These are phyloP conservation scores for Polypedilum vanderplanki DNA, from an alignment of 1,140 invertebrate species.

Conservation along the genomic window DNA sequence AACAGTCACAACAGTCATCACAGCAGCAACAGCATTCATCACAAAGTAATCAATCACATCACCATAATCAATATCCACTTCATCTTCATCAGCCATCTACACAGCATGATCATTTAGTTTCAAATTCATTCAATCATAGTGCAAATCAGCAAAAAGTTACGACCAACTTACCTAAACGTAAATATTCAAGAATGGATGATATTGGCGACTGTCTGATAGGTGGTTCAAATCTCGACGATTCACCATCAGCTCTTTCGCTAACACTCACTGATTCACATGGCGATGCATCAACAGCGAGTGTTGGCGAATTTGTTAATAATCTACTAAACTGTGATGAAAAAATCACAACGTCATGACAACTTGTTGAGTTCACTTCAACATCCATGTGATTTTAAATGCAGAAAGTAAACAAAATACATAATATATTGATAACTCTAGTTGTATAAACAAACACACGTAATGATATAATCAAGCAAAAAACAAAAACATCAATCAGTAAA, in stretches of 20 bases:
- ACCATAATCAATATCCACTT: slow-evolving; percentile 14
- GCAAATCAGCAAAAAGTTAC: not conserved
- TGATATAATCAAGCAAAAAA: not conserved
- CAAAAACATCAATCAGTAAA: not conserved
- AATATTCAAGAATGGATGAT: slow-evolving; percentile 35
- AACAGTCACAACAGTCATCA: too few species aligned
- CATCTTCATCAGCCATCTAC: not conserved
- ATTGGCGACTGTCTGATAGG: slow-evolving; percentile 43
- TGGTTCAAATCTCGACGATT: slow-evolving; percentile 33
- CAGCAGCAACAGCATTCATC: too few species aligned
- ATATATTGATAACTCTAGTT: not conserved
- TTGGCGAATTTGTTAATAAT: slow-evolving; percentile 24
- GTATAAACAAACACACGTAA: not conserved
- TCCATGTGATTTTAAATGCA: slow-evolving; percentile 8
- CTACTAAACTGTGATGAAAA: slow-evolving; percentile 17
- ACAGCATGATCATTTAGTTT: not conserved
- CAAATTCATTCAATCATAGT: not conserved
- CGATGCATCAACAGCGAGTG: not conserved
- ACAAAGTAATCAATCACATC: not conserved
- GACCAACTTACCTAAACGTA: slow-evolving; percentile 7
- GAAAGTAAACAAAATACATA: not conserved
- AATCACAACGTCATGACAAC: not conserved
- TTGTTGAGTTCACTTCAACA: slow-evolving; percentile 3
- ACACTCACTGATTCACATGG: not conserved
- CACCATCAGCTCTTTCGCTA: slow-evolving; percentile 29